Evolutionary conservation across 2,797 vertebrate species (phyloP).

Genomic region (Zenarchopterus dispar): DNA sequence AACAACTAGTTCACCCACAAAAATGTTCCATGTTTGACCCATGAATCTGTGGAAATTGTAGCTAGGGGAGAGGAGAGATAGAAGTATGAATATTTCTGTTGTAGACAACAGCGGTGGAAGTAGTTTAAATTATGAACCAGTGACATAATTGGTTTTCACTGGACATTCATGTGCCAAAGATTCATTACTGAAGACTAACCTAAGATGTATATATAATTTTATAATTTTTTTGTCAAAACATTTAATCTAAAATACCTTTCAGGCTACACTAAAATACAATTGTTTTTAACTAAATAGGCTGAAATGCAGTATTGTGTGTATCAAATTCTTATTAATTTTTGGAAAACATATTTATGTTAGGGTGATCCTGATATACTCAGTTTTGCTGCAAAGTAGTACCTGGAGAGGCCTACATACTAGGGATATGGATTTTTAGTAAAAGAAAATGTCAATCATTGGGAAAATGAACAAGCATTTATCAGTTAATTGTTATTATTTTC

Average conservation of each 20-base stretch:
- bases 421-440: too few relatives aligned
- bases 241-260: neutral
- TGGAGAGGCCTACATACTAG: neutral
- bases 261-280: neutral
- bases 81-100: neutral
- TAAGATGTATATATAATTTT: neutral
- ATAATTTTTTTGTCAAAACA: neutral
- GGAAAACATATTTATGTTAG: neutral
- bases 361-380: neutral
- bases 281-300: neutral
- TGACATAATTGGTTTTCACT: neutral
- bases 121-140: too few relatives aligned
- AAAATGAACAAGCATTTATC: too few relatives aligned
- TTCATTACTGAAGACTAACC: neutral
- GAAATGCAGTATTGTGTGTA: neutral
- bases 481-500: too few relatives aligned
- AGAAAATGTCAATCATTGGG: too few relatives aligned
- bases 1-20: too few relatives aligned
- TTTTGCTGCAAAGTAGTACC: neutral
- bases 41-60: neutral
- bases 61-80: neutral
- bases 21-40: neutral
- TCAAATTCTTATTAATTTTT: neutral
- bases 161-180: neutral
- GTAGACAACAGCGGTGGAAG: neutral